phyloP scores from a whole-genome alignment of 2,113 vertebrate species.

The Poeciliopsis prolifica region DNA sequence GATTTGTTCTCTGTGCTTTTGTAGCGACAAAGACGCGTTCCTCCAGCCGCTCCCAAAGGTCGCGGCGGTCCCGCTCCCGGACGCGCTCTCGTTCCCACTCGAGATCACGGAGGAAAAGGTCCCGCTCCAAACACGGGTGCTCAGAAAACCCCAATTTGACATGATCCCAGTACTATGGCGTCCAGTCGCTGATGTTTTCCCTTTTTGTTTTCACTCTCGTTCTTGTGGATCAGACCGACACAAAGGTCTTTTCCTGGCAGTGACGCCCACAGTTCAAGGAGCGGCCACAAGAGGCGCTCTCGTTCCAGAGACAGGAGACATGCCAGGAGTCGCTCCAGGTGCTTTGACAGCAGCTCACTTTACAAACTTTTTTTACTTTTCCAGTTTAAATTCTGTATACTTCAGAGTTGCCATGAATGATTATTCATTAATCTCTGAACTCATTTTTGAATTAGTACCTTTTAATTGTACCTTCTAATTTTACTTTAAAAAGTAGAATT shows the following conservation, averaged over 20 bases:
- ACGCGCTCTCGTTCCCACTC: constrained; percentile 88
- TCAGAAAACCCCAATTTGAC: rapidly evolving
- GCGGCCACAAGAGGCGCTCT: constrained; percentile 85
- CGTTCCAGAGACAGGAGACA: constrained; percentile 85
- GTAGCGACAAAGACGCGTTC: constrained; percentile 79
- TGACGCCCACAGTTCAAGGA: constrained; percentile 83
- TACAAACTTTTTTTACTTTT: background rate
- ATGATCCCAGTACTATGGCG: no score
- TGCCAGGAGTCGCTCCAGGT: constrained; percentile 87
- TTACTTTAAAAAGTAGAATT: no score
- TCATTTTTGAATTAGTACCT: no score
- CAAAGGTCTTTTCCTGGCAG: constrained; percentile 81
- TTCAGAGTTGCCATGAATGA: no score
- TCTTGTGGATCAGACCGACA: constrained; percentile 78
- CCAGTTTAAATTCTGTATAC: background rate
- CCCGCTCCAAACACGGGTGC: constrained; percentile 90
- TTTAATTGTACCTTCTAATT: no score
- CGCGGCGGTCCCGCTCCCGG: constrained; percentile 83
- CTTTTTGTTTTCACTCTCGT: constrained; percentile 18
- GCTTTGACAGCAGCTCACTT: constrained; percentile 25
- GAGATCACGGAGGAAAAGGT: constrained; percentile 87
- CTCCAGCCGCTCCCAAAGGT: constrained; percentile 77
- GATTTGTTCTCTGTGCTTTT: constrained; percentile 28
- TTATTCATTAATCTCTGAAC: no score
- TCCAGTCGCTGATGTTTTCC: background rate